Base-by-base conservation (phyloP, 2,113 vertebrate genomes). In the Daphoenositta chrysoptera region DNA sequence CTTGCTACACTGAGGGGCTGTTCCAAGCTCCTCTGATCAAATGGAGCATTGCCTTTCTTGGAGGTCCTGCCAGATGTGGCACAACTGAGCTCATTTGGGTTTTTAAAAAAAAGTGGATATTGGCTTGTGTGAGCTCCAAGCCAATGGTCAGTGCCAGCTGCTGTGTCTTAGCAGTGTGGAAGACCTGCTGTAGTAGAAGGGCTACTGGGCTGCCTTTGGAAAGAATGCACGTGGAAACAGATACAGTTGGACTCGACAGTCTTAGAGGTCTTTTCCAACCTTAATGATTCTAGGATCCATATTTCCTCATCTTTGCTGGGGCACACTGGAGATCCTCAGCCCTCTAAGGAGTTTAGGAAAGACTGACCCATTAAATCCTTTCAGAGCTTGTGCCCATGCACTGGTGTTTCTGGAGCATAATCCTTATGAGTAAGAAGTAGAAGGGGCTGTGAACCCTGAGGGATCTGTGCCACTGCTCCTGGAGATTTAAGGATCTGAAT, bases 231-330 rank as follows among this genome's bases (percentile, higher is more conserved):
- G 19, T 39, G 53, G 79, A 28, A 35, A 35, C 15, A 69, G 47
- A 28, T 42, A 9, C 7, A 1, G 42, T 4, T 48, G 27, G 31
- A 63, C 47, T 56, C 0, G 0, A 23, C 8, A 15, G 18, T 23
- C 45, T 75, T 75, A 28, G 39, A 51, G 33, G 37, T 37, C 15
- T 53, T 82, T 75, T 53, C n/a, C 69, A 68, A 6, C 61, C 45
- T 31, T 68, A 75, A 47, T 53, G 39, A 40, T 47, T 61, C 42
- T 19, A 5, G 35, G 31, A 42, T 93, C 95, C 26, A 7, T 57
- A 24, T 26, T 50, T 69, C 28, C 26, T 51, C 10, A 14, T 69
- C 33, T 82, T 64, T 87, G 31, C 54, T 58, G 45, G 50, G 69
- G 40, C 35, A 37, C 35, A 4, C 9, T 58, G 63, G 47, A 63